A percentile compares a stretch with the other conserved stretches of the same genome.
Conservation (phyloP, 1,140 invertebrate genomes). For the Frieseomelitta varia region DNA sequence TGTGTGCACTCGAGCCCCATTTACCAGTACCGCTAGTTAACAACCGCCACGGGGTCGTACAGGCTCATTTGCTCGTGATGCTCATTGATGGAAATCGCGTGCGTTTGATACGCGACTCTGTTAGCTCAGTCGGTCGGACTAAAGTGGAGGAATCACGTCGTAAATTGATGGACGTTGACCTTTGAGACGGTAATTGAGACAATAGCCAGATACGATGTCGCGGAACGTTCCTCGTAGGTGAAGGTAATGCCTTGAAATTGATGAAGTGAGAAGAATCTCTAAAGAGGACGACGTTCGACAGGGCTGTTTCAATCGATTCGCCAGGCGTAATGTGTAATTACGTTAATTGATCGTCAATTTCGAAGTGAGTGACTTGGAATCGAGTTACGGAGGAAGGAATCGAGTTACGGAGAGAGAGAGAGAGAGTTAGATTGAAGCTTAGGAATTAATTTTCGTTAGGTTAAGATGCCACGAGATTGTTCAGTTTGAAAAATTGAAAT, state of each 20-base stretch:
- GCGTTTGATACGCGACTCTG: background rate
- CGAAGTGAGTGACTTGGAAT: background rate
- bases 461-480: background rate
- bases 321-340: background rate
- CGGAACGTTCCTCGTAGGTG: background rate
- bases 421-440: background rate
- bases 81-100: background rate
- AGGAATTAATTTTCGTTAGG: no score
- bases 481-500: background rate
- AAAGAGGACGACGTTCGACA: background rate
- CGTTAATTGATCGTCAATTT: background rate
- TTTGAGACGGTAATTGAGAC: background rate
- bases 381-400: background rate
- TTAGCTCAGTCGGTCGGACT: background rate
- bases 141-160: background rate
- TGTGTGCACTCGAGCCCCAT: conserved; percentile 13
- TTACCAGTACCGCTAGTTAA: background rate
- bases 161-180: background rate
- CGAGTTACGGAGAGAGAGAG: background rate
- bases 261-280: background rate
- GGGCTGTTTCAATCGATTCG: background rate
- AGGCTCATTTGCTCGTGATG: background rate
- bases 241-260: background rate
- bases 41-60: background rate
- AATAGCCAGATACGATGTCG: background rate